phyloP scores from a whole-genome alignment of 2,888 invertebrate species.

The Cheiracanthium punctorium region DNA sequence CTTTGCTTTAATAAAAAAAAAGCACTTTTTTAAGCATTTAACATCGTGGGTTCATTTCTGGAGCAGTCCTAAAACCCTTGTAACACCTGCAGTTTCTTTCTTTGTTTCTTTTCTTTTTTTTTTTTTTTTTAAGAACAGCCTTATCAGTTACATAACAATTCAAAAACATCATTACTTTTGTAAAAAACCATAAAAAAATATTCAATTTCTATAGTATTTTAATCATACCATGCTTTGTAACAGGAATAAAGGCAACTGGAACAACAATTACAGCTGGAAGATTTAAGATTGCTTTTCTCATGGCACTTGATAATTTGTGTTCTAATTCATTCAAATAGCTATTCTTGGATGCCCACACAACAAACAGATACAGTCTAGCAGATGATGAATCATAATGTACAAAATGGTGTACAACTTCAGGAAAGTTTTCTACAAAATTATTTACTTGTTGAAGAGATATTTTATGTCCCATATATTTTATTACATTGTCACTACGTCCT shows the following conservation, averaged over 20 bases:
- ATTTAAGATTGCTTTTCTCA: not conserved
- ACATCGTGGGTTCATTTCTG: no score
- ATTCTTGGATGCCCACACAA: not conserved
- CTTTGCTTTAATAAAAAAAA: no score
- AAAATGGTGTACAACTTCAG: constrained; percentile 19
- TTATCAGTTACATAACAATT: no score
- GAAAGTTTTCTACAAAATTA: constrained; percentile 21
- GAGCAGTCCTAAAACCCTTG: no score
- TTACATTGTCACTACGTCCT: constrained; percentile 82
- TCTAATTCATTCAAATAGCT: not conserved
- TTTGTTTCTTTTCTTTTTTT: no score
- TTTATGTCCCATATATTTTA: constrained; percentile 87
- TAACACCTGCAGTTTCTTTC: no score
- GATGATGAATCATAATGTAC: constrained; percentile 24
- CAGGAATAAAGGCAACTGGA: constrained; percentile 73
- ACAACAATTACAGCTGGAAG: constrained; percentile 74
- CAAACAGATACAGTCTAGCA: constrained; percentile 27
- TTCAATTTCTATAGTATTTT: no score
- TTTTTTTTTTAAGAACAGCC: no score
- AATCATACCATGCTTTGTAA: constrained; percentile 75
- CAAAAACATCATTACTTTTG: no score
- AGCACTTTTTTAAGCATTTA: no score
- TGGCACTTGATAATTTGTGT: not conserved
- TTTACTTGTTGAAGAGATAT: constrained; percentile 75
- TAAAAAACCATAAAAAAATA: no score